Base-by-base conservation (phyloP, 2,888 invertebrate species). In the Drosophila falleni region DNA sequence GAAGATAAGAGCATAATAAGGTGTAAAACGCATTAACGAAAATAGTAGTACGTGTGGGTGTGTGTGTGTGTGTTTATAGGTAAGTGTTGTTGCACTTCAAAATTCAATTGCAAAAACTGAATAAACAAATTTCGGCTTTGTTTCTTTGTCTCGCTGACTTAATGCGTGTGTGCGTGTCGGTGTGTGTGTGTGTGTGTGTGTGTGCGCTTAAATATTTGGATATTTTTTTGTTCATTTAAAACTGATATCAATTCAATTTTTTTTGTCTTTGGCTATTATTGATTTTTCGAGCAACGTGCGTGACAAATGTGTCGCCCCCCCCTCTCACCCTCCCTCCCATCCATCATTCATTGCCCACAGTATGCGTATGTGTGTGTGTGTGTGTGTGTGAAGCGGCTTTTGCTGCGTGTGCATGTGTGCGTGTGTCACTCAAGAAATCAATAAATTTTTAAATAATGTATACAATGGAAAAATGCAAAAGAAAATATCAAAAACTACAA, bases 371-470 rank as follows among this genome's bases (percentile, higher is more conserved):
- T 42, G 35, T 39, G 31, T 44, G 54, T 46, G 35, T 42, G 55
- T 39, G 53, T 69, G 53, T 53, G 41, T 63, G 59, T 56, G 53
- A 37, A 49, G 64, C 68, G 63, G 77, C 72, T 44, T 77, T 62
- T 65, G 61, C 42, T 61, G 39, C 41, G 49, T 59, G 59, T 61
- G 29, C 13, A 50, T 70, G 64, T 63, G 65, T 82, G 71, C 49
- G 69, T 60, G 53, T 82, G 78, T 74, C 71, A 70, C 62, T 8
- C 49, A 66, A 81, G 73, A 89, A 88, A 88, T 90, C 88, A 80
- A 88, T 90, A 88, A 76, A 78, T 80, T 77, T 71, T 58, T 66
- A 73, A 73, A 80, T 74, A 77, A 70, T 71, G 64, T 51, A 63
- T 63, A 56, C 51, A 69, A 51, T 42, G 33, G 29, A 39, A 62